Base-by-base conservation (phyloP, 2,888 invertebrate species). In the Bursaphelenchus okinawaensis region DNA sequence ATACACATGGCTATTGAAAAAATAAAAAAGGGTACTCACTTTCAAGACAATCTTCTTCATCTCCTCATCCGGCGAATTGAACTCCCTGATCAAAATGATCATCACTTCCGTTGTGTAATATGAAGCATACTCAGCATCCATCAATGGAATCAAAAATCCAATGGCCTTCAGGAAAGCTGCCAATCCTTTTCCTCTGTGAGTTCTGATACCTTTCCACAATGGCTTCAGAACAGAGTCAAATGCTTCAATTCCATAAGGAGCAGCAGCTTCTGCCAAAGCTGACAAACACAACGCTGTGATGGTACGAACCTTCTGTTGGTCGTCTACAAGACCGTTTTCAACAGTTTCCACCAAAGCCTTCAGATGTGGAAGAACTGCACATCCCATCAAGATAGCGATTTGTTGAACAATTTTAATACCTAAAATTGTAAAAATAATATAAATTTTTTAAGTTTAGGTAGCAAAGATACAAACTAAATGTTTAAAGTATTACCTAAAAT, bases 11-110 rank as follows among this genome's bases (percentile, higher is more conserved):
- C n/a, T 16, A 40, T 40, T 40, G 19, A 19, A 40, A 40, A 16
- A 40, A 19, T 40, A 12, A 54, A 54, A 12, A 24, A 3, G 52
- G 2, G 7, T 28, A 61, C 71, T 55, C n/a, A 89, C 91, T 87
- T 99, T 99, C 71, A 99, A 87, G 0, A 99, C 98, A 86, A 99
- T 99, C 84, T 99, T 99, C 85, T 99, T 99, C 98, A 99, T 99
- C 87, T 99, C 98, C 84, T 99, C 98, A 84, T 99, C 98, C 0
- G 98, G 98, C 65, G 96, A 96, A 85, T 95, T 95, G 85, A 99
- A 99, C 87, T 99, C 98, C 85, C 98, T 89, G 79, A 98, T 96
- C 26, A 99, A 87, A 84, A 98, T 98, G 85, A 93, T 86, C 94
- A 94, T 94, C 83, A 95, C 98, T 89, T 99, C 98, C 76, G 95